These are phyloP conservation scores for Podarcis muralis DNA, from an alignment of 2,113 vertebrate species.

Conservation along the genomic window DNA sequence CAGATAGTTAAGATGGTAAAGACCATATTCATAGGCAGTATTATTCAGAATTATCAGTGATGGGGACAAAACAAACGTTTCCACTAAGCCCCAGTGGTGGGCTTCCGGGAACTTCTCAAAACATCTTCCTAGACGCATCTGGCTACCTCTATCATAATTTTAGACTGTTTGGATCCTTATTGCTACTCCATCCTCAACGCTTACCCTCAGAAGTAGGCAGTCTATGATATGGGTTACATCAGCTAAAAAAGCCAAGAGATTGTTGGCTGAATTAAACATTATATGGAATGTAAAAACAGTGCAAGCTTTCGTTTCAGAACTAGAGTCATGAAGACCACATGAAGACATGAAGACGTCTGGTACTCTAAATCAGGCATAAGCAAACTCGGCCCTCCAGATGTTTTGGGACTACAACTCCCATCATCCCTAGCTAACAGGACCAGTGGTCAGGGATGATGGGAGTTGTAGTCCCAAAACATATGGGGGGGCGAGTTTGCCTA, in stretches of 20 bases:
- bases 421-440: too few species aligned
- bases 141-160: neutral
- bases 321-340: neutral
- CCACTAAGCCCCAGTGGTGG: neutral
- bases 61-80: neutral
- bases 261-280: neutral
- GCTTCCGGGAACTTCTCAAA: neutral
- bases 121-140: neutral
- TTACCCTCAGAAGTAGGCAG: neutral
- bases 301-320: neutral
- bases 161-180: neutral
- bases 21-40: neutral
- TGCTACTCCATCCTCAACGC: neutral
- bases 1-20: neutral
- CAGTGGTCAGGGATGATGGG: too few species aligned
- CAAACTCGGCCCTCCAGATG: too few species aligned
- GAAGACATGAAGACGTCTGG: neutral
- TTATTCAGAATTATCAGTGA: neutral
- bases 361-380: neutral
- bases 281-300: neutral
- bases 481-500: too few species aligned
- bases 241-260: neutral
- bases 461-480: too few species aligned
- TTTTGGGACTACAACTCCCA: too few species aligned
- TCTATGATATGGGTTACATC: neutral